Percentiles rank a stretch among this genome's conserved stretches.
Conservation (phyloP, 2,113 vertebrate genomes). For the Cyphomyrus discorhynchus region DNA sequence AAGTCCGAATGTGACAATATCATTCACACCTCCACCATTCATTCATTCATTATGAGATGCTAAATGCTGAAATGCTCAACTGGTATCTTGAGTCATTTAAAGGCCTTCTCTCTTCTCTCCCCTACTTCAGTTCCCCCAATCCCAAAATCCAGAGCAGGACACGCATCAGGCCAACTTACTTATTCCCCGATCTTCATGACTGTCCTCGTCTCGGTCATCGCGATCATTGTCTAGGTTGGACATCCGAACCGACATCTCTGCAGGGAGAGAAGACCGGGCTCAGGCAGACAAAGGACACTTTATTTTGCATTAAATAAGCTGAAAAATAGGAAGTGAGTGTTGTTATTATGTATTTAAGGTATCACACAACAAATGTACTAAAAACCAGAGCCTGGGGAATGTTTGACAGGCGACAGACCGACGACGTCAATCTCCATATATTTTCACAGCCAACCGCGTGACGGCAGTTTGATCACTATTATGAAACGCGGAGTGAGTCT, state of each 20-base stretch:
- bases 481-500: not conserved
- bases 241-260: conserved; percentile 98
- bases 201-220: conserved; percentile 92
- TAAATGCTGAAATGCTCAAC: not conserved
- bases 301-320: not conserved
- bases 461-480: not conserved
- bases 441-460: not conserved
- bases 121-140: not conserved
- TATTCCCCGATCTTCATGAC: conserved; percentile 93
- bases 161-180: conserved; percentile 61
- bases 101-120: not conserved
- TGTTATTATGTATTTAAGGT: not conserved
- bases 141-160: not conserved
- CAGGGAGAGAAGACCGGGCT: not conserved
- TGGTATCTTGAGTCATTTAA: not conserved
- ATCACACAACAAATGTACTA: not conserved
- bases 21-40: not conserved
- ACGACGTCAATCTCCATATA: not conserved
- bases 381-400: not conserved
- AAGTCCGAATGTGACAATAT: not conserved
- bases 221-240: conserved; percentile 95
- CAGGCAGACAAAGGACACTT: not conserved
- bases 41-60: not conserved
- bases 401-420: not conserved
- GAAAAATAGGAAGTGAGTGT: not conserved